These are phyloP conservation scores for Drosophila kurseongensis DNA, from an alignment of 1,140 invertebrate species.

Conservation along the genomic window DNA sequence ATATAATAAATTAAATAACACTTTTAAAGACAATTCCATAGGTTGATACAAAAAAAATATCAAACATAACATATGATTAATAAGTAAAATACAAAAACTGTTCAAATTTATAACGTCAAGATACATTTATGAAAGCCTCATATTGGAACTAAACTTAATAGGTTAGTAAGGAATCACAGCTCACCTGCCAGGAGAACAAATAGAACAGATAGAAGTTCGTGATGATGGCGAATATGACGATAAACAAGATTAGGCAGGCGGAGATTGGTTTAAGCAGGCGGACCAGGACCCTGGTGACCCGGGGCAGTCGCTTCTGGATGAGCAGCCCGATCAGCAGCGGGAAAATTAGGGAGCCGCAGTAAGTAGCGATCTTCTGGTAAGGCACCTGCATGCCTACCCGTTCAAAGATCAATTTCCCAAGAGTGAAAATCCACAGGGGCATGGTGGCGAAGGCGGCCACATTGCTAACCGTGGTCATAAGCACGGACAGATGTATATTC, in stretches of 20 bases:
- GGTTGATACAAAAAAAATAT: too few relatives aligned
- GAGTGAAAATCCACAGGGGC: slow-evolving; percentile 97
- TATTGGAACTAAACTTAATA: too few relatives aligned
- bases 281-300: slow-evolving; percentile 89
- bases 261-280: slow-evolving; percentile 95
- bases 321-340: slow-evolving; percentile 93
- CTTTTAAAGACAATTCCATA: too few relatives aligned
- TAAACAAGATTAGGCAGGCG: slow-evolving; percentile 92
- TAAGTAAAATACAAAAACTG: too few relatives aligned
- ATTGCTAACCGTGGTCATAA: slow-evolving; percentile 96
- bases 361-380: slow-evolving; percentile 90
- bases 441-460: slow-evolving; percentile 96
- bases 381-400: slow-evolving; percentile 91
- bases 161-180: slow-evolving; percentile 22
- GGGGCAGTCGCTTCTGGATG: slow-evolving; percentile 89
- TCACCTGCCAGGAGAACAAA: slow-evolving; percentile 94
- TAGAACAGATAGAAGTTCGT: slow-evolving; percentile 97
- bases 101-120: too few relatives aligned
- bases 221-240: slow-evolving; percentile 96
- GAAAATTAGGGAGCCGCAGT: slow-evolving; percentile 92
- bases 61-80: too few relatives aligned
- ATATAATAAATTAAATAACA: too few relatives aligned
- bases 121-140: too few relatives aligned
- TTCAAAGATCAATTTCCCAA: slow-evolving; percentile 93
- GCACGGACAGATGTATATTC: slow-evolving; percentile 95